phyloP scores from a whole-genome alignment of 2,113 vertebrate genomes.

The cat (Felis catus) region DNA sequence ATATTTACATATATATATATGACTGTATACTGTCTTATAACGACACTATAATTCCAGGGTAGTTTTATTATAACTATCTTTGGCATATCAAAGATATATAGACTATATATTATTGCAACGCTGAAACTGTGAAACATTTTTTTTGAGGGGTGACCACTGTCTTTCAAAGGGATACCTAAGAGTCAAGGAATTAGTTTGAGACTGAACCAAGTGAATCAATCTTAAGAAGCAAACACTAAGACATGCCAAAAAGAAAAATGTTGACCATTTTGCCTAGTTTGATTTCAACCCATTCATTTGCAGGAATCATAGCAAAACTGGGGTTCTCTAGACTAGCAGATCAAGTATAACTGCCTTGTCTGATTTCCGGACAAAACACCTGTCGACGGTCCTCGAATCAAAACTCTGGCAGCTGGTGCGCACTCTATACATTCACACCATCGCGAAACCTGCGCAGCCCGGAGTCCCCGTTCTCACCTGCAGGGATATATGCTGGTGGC shows the following conservation, averaged over 20 bases:
- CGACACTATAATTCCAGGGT: not conserved
- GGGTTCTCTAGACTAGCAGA: not conserved
- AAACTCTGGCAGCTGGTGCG: not conserved
- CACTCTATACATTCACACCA: not conserved
- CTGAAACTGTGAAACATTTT: not conserved
- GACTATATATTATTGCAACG: not conserved
- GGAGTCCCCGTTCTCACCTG: constrained; percentile 88
- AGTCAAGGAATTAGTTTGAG: constrained; percentile 83
- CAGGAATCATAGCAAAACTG: not conserved
- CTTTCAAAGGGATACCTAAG: constrained; percentile 47
- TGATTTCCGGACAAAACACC: constrained; percentile 32
- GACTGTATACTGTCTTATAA: constrained; percentile 50
- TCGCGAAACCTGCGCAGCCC: not conserved
- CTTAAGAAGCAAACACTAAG: constrained; percentile 69
- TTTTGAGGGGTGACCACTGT: not conserved
- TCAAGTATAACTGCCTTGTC: not conserved
- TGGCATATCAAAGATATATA: not conserved
- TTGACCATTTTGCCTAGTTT: constrained; percentile 57
- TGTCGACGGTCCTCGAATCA: not conserved
- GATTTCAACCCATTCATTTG: constrained; percentile 14
- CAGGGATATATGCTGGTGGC: constrained; percentile 93
- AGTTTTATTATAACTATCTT: constrained; percentile 40
- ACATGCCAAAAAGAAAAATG: constrained; percentile 73
- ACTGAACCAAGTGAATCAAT: constrained; percentile 75
- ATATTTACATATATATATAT: not conserved